Conservation (phyloP, 1,140 invertebrate genomes). For the Augochlora pura region DNA sequence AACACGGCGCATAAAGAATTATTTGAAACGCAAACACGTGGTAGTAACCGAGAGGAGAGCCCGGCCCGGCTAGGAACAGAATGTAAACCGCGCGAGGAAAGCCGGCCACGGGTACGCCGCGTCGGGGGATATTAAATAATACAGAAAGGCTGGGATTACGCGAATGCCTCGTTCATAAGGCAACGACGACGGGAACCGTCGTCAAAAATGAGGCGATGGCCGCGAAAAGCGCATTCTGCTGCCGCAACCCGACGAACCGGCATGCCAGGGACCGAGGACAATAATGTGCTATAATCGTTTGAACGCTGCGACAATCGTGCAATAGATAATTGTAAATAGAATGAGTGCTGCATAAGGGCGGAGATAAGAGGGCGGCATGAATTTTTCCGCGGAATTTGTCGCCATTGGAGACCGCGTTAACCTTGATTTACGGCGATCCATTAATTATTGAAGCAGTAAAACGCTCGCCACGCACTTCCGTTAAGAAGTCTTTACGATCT, state of each 20-base stretch:
- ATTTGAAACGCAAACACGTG: constrained; percentile 29
- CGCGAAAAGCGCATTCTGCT: constrained; percentile 3
- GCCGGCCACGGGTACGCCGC: no score
- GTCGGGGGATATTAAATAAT: constrained; percentile 28
- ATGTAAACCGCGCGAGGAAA: background rate
- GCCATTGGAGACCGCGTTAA: background rate
- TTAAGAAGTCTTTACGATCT: background rate
- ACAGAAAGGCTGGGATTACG: constrained; percentile 26
- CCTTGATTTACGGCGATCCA: no score
- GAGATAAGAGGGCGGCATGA: no score
- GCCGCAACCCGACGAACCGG: no score
- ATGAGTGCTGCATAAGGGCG: no score
- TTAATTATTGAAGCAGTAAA: no score
- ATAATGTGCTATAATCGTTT: no score
- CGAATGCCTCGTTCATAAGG: constrained; percentile 11
- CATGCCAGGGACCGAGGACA: no score
- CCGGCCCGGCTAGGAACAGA: background rate
- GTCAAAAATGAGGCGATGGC: background rate
- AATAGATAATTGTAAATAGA: no score
- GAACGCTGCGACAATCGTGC: no score
- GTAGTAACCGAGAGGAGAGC: background rate
- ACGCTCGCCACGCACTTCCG: no score
- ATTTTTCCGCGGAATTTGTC: background rate
- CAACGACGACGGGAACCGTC: constrained; percentile 1
- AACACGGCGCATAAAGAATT: constrained; percentile 4